These are phyloP conservation scores for Syngnathus floridae DNA, from an alignment of 2,113 vertebrate genomes.

Conservation along the genomic window DNA sequence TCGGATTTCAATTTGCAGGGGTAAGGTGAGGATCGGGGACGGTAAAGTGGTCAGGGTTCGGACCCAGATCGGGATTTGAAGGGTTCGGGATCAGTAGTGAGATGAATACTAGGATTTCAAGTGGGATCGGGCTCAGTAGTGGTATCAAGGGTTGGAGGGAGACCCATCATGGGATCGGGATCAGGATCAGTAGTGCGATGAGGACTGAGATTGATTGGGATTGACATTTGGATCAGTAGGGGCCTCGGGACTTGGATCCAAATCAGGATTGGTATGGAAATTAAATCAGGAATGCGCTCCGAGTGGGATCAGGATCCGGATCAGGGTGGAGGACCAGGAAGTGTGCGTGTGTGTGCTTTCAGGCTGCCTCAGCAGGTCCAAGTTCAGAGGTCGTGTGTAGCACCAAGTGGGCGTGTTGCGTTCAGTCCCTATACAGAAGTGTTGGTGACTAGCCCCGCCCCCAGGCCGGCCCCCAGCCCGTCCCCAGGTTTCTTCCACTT, in stretches of 20 bases:
- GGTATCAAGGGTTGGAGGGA: neutral
- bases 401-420: slow-evolving; percentile 72
- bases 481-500: slow-evolving; percentile 72
- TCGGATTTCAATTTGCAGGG: no score
- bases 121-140: neutral
- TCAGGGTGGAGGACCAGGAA: slow-evolving; percentile 5
- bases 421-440: slow-evolving; percentile 82
- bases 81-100: no score
- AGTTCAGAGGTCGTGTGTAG: slow-evolving; percentile 71
- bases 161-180: neutral
- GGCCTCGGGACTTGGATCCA: neutral
- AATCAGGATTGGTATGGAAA: neutral
- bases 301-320: slow-evolving; percentile 21
- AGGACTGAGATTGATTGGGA: neutral
- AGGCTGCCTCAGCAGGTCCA: slow-evolving; percentile 50
- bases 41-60: no score
- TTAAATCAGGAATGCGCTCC: slow-evolving; percentile 23
- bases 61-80: no score
- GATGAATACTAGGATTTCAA: no score
- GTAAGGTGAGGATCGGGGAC: neutral
- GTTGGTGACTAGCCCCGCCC: slow-evolving; percentile 71
- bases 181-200: neutral
- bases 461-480: slow-evolving; percentile 54
- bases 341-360: slow-evolving; percentile 52
- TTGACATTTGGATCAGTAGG: neutral